These are phyloP conservation scores for Chloroclystis v-ata DNA, from an alignment of 2,888 invertebrate genomes.

Conservation along the genomic window DNA sequence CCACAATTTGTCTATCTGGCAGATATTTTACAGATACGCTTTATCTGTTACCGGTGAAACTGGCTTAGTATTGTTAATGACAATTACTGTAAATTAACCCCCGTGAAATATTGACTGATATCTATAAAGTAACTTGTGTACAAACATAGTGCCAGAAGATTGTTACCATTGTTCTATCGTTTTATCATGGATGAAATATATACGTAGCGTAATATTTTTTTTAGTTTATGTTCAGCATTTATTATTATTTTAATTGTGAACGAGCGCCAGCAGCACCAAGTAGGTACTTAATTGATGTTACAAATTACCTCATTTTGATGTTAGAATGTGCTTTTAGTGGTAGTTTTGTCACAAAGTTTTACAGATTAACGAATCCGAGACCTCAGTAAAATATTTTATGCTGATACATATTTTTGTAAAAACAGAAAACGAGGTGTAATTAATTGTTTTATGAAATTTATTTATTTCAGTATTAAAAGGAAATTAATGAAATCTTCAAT, in stretches of 20 bases:
- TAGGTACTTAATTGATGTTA: constrained; percentile 51
- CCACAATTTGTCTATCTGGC: too few relatives aligned
- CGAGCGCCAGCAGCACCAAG: constrained; percentile 49
- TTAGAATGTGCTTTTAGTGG: background rate
- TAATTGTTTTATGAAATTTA: constrained; percentile 29
- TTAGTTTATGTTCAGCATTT: constrained; percentile 57
- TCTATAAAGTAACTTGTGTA: constrained; percentile 28
- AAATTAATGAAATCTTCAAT: constrained; percentile 39
- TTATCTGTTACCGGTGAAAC: too few relatives aligned
- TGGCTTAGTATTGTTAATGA: too few relatives aligned
- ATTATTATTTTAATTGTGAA: constrained; percentile 44
- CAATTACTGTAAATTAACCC: too few relatives aligned
- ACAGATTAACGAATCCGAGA: constrained; percentile 13
- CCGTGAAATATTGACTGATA: background rate
- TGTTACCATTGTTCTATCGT: constrained; percentile 36
- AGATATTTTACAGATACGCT: too few relatives aligned
- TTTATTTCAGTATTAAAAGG: constrained; percentile 47
- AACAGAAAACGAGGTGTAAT: constrained; percentile 19
- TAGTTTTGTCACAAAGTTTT: constrained; percentile 20
- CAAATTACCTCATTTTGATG: background rate
- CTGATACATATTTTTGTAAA: constrained; percentile 11
- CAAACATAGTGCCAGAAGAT: constrained; percentile 45
- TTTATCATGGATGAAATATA: constrained; percentile 29
- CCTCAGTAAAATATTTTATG: constrained; percentile 17
- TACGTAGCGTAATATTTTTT: constrained; percentile 33